A percentile compares a stretch with the other conserved stretches of the same genome.
Evolutionary conservation across 2,113 vertebrate species (phyloP).

Genomic region (Potamarius usumacintae): DNA sequence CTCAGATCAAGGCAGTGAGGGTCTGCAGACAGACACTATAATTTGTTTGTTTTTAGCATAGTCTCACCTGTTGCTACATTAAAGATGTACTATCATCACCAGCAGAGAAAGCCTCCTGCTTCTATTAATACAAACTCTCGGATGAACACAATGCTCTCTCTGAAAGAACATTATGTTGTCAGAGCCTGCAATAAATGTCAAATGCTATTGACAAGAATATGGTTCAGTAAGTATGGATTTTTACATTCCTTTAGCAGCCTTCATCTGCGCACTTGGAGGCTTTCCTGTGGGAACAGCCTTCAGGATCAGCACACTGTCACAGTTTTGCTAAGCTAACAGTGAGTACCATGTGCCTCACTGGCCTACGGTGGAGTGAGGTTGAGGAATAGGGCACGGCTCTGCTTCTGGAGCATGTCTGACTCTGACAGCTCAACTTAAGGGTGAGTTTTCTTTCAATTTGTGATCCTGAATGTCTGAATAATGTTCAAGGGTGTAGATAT

Average conservation of each 20-base stretch:
- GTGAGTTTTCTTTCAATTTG: background rate
- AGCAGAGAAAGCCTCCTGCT: slow-evolving; percentile 40
- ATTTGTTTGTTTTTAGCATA: background rate
- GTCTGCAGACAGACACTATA: background rate
- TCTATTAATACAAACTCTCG: slow-evolving; percentile 27
- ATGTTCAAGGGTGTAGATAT: background rate
- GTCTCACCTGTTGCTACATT: slow-evolving; percentile 27
- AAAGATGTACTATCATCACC: slow-evolving; percentile 37
- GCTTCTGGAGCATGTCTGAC: slow-evolving; percentile 27
- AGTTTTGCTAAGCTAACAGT: slow-evolving; percentile 39
- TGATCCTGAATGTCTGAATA: background rate
- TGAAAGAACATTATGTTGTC: slow-evolving; percentile 9
- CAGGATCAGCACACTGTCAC: slow-evolving; percentile 34
- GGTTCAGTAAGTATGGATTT: slow-evolving; percentile 51
- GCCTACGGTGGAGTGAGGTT: slow-evolving; percentile 13
- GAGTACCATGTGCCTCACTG: background rate
- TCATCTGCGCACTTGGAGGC: slow-evolving; percentile 35
- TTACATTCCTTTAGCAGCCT: slow-evolving; percentile 49
- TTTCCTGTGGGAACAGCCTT: slow-evolving; percentile 2
- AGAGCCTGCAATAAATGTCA: slow-evolving; percentile 53
- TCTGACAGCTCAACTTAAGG: slow-evolving; percentile 12
- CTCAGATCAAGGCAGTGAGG: background rate
- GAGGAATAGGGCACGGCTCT: slow-evolving; percentile 19
- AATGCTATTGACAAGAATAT: slow-evolving; percentile 42
- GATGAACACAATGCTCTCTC: slow-evolving; percentile 38